Evolutionary conservation across 2,113 vertebrate genomes (phyloP).

Genomic region (Rhinopomastus cyanomelas): DNA sequence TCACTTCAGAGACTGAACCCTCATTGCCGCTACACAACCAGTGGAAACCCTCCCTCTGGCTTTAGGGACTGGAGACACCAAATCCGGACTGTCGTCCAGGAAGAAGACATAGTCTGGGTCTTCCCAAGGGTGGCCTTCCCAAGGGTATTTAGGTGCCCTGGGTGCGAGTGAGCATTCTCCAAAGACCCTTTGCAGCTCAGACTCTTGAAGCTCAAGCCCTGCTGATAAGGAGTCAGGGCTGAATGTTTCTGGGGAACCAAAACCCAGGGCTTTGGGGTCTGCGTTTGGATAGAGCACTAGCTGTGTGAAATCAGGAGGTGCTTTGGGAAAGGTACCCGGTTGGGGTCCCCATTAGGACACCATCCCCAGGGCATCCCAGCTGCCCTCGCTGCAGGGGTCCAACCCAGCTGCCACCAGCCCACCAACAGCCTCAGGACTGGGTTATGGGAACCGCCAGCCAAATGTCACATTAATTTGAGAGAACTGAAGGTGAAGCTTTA

Average conservation of each 20-base stretch:
- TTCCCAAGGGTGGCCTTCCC: background rate
- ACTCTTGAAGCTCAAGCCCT: background rate
- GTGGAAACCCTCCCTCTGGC: background rate
- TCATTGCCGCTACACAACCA: background rate
- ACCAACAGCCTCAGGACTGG: background rate
- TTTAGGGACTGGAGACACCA: background rate
- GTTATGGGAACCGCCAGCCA: slow-evolving; percentile 1
- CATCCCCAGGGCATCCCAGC: background rate
- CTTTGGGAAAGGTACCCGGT: background rate
- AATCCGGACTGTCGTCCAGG: background rate
- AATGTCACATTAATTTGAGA: background rate
- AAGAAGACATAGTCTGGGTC: background rate
- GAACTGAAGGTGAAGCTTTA: slow-evolving; percentile 53
- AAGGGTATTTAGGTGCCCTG: background rate
- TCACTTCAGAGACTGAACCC: background rate
- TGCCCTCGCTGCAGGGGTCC: background rate
- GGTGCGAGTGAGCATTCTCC: background rate
- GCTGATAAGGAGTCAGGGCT: background rate
- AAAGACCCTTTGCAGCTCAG: background rate
- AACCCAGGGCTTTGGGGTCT: background rate
- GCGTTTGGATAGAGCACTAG: background rate
- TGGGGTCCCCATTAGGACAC: background rate
- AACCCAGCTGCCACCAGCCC: background rate
- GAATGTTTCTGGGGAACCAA: background rate
- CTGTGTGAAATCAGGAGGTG: background rate